Base-by-base conservation (phyloP, 1,140 invertebrate species). In the Spodoptera frugiperda region DNA sequence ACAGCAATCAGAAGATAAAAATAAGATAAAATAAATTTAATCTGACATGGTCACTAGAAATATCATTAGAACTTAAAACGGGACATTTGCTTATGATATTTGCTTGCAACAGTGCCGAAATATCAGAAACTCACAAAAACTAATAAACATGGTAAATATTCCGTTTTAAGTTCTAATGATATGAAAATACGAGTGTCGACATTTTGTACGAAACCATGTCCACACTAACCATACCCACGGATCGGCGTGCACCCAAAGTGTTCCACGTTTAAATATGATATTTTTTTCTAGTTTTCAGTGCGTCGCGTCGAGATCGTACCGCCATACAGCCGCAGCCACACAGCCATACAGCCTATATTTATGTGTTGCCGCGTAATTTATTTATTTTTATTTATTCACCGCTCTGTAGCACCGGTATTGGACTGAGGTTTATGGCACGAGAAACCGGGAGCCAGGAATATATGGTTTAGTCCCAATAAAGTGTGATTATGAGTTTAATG, bases 241-340 rank as follows among this genome's bases (percentile, higher is more conserved):
- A 49, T 49, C 63, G 19, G 53, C 82, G 73, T 75, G 77, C 76
- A 70, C 49, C 89, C 89, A 87, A 88, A 90, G 88, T 91, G 86
- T 89, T 90, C 89, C 89, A 89, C 83, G 85, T 90, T 71, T 89
- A 89, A 89, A 88, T 84, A 86, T 76, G 78, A 80, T 76, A 54
- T 82, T 82, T 87, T 89, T 89, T 91, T 89, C 87, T 84, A 87
- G 77, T 91, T 90, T 90, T 89, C 87, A 89, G 78, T 90, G 85
- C 83, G 83, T 72, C 77, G 78, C 76, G 78, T 44, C 15, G 15
- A 53, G 33, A 39, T 9, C 55, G n/a, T n/a, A 21, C n/a, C 49
- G 61, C 15, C 55, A 25, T 25, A 25, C 39, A 12, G n/a, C n/a
- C n/a, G n/a, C n/a, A n/a, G 15, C 33, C 57, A 39, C 10, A 17